A percentile compares a stretch with the other conserved stretches of the same genome.
These are phyloP conservation scores for Scolanthus callimorphus DNA, from an alignment of 92 coral and sea anemone species.

Conservation along the genomic window DNA sequence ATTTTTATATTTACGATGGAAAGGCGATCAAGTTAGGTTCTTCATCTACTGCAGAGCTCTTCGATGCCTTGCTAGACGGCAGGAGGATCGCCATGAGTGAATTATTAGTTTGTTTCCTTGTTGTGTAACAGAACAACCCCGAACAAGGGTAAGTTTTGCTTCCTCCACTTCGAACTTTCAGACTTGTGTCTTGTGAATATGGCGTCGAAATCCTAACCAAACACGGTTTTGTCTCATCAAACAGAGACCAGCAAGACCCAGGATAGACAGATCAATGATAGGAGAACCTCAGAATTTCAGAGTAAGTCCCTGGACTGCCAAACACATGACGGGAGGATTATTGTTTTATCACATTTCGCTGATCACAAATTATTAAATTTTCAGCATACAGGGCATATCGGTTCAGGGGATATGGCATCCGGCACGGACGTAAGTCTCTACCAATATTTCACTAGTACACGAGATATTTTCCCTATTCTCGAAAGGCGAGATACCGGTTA, in stretches of 20 bases:
- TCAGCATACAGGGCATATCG: conserved; percentile 91
- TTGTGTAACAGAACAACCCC: conserved; percentile 34
- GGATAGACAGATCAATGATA: conserved; percentile 78
- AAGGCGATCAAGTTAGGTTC: conserved; percentile 17
- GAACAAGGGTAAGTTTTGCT: conserved; percentile 18
- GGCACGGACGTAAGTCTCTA: conserved; percentile 81
- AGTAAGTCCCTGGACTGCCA: conserved; percentile 59
- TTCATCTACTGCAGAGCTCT: neutral
- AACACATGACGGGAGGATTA: neutral
- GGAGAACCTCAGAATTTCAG: conserved; percentile 80
- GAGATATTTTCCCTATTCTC: too few relatives aligned
- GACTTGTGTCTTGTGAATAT: too few relatives aligned
- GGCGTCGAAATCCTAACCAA: neutral
- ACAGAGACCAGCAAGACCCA: conserved; percentile 47
- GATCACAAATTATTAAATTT: conserved; percentile 9
- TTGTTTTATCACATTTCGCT: neutral
- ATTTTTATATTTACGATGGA: conserved; percentile 12
- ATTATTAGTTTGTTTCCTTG: conserved; percentile 43
- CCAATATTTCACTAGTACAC: too few relatives aligned
- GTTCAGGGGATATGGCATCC: conserved; percentile 93
- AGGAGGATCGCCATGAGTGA: conserved; percentile 33
- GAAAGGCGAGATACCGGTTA: too few relatives aligned
- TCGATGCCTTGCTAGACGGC: conserved; percentile 34
- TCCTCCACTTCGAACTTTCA: neutral
- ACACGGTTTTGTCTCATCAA: neutral